Evolutionary conservation across 2,888 invertebrate genomes (phyloP), one percentile per base, ranked within the genome.

Genomic region (Fabriciana adippe): DNA sequence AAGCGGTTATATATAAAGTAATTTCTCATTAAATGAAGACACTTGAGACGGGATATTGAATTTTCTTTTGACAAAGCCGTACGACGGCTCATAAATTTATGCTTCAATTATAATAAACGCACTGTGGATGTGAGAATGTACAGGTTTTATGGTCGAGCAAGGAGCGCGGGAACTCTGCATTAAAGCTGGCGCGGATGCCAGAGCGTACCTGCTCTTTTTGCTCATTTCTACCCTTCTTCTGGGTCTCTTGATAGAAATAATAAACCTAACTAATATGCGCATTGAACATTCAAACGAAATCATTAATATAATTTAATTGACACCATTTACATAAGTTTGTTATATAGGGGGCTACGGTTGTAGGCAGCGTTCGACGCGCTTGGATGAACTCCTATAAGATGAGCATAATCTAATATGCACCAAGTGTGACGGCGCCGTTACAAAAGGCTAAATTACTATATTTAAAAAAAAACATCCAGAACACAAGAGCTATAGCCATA

Each of bases 91-190:
- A 82, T 89, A 89, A 88, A 88, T 82, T 81, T 87, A 86, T 86
- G 84, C 82, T 88, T 89, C 86, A 89, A 90, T 91, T 90, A 90
- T 88, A 88, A 87, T 89, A 88, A 89, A 87, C 84, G 85, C 87
- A 87, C 84, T 81, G 86, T 82, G 81, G 80, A 85, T 87, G 87
- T 88, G 89, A 83, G 87, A 87, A 84, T 80, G 87, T 79, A 81
- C 81, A 79, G 82, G 85, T 88, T 90, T 89, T 89, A 90, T 86
- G 84, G 81, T 72, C 78, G 72, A 72, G 70, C 77, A 78, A 64
- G 66, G 73, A 75, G 75, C 79, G 82, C 81, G 84, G 80, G 84
- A 82, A 83, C 81, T 80, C 78, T 71, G 78, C 79, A 79, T 78
- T 80, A 79, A 81, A 79, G 76, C 76, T 76, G 76, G 77, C 79